Percentiles rank a stretch among this genome's conserved stretches.
Conservation (phyloP, 2,888 invertebrate genomes). For the Muschampia plurimacula region DNA sequence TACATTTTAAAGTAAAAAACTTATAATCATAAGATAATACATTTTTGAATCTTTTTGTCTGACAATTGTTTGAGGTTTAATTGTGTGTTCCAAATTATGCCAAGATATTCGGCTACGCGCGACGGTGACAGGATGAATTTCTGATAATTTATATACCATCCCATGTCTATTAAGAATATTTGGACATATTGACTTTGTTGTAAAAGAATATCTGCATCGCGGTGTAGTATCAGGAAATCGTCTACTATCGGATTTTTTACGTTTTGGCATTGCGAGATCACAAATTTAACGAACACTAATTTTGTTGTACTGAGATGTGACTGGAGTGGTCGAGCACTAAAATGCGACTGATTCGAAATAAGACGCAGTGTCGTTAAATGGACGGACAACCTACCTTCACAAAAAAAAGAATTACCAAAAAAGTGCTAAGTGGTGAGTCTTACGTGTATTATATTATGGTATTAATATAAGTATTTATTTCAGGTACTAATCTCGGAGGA, state of each 20-base stretch:
- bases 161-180: background rate
- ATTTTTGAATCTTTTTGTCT: background rate
- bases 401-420: background rate
- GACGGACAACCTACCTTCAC: slow-evolving; percentile 1
- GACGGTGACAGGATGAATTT: background rate
- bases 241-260: slow-evolving; percentile 4
- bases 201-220: background rate
- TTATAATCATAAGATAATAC: too few species aligned
- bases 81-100: background rate
- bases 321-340: slow-evolving; percentile 1
- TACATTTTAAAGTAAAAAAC: background rate
- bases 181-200: background rate
- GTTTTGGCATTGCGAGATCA: slow-evolving; percentile 4
- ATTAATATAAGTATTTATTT: too few species aligned
- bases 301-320: slow-evolving; percentile 1
- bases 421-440: too few species aligned
- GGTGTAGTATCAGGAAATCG: background rate
- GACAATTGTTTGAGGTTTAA: background rate
- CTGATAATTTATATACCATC: background rate
- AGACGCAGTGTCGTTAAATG: background rate
- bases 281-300: background rate
- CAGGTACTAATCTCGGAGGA: too few species aligned
- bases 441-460: too few species aligned
- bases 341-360: slow-evolving; percentile 4
- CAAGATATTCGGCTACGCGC: background rate